A percentile compares a stretch with the other conserved stretches of the same genome.
Conservation (phyloP, 2,888 invertebrate genomes). For the Dinocampus coccinellae region DNA sequence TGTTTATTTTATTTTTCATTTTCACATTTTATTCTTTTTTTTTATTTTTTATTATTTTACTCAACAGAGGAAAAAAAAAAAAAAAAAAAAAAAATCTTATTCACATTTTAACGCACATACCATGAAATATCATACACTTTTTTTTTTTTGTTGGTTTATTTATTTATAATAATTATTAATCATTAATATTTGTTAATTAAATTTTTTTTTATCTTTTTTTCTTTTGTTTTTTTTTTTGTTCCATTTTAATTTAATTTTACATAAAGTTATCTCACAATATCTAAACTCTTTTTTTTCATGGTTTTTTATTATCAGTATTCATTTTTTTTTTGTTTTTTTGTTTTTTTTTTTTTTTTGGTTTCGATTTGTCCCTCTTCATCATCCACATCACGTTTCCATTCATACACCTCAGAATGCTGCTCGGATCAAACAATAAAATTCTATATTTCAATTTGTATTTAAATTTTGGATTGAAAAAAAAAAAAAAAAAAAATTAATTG, state of each 20-base stretch:
- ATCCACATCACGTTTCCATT: too few species aligned
- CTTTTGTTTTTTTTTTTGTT: neutral
- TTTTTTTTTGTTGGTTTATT: neutral
- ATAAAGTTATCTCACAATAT: neutral
- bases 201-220: neutral
- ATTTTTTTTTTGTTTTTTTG: neutral
- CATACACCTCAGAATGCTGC: too few species aligned
- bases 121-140: neutral
- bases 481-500: too few species aligned
- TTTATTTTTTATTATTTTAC: too few species aligned
- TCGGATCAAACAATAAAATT: too few species aligned
- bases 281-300: neutral
- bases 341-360: too few species aligned
- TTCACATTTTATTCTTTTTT: neutral
- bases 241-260: neutral
- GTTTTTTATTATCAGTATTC: neutral
- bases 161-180: too few species aligned
- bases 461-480: too few species aligned
- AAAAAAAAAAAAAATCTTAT: conserved; percentile 45
- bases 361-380: too few species aligned
- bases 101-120: conserved; percentile 43
- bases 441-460: too few species aligned
- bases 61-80: too few species aligned
- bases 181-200: too few species aligned
- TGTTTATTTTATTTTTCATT: neutral